Evolutionary conservation across 1,140 invertebrate species (phyloP), one percentile per base, ranked within the genome.

Genomic region (Drosophila fuyamai): DNA sequence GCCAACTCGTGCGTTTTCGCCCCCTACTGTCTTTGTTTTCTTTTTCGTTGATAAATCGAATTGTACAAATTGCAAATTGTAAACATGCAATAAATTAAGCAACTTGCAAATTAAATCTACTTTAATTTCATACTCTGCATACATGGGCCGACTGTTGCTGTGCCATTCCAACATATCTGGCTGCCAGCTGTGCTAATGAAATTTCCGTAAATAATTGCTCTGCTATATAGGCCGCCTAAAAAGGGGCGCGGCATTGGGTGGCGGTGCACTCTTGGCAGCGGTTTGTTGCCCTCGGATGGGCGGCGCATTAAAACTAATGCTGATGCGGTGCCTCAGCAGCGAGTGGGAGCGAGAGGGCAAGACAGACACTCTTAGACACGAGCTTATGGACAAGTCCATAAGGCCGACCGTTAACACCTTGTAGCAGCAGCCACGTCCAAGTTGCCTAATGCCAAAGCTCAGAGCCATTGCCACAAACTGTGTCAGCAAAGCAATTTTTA

Each of bases 401-500:
- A 86, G 83, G 83, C 83, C 83, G 83, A 62, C 76, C 76, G 83
- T 86, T 86, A 86, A 89, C 83, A 86, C 83, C 83, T 86, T 86
- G 83, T 86, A 86, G 83, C 83, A 83, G 67, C 83, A 79, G 72
- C 83, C 82, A 86, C 83, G 83, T 88, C 76, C 82, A 76, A 76
- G 58, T 79, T 82, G 82, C 82, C 83, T 88, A 86, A 86, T 88
- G 83, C 83, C 83, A 86, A 89, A 83, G 83, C 83, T 88, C 83
- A 86, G 84, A 83, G 79, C 83, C 83, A 86, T 86, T 89, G 80
- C 83, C 79, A 77, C 84, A 86, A 86, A 86, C 83, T 86, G 83
- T 86, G 83, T 86, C 83, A 86, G 83, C 83, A 83, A 77, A 86
- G 83, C 83, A 86, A 88, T 86, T 79, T 80, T 70, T 60, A 47